Conservation (phyloP, 1,140 invertebrate species). For the Physella acuta region DNA sequence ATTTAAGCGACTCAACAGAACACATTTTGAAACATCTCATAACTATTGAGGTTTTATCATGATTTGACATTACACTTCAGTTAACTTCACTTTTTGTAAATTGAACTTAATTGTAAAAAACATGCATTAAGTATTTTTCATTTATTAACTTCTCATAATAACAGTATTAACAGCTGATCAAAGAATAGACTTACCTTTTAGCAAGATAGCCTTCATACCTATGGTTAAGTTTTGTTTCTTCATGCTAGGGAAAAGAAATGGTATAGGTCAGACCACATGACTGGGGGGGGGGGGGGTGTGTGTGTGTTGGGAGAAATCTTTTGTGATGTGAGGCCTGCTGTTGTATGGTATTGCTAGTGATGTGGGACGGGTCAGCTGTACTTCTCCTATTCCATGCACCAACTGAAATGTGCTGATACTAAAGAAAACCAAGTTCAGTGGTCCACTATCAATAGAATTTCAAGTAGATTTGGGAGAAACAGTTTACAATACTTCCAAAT, state of each 20-base stretch:
- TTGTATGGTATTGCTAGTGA: too few species aligned
- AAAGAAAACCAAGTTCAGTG: not conserved
- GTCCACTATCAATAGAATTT: too few species aligned
- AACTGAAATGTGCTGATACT: not conserved
- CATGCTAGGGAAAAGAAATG: conserved; percentile 19
- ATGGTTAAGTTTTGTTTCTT: conserved; percentile 1
- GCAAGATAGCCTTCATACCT: conserved; percentile 19
- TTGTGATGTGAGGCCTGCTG: not conserved
- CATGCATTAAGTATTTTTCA: not conserved
- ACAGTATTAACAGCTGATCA: not conserved
- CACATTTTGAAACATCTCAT: not conserved
- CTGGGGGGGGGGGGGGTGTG: not conserved
- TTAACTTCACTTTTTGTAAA: not conserved
- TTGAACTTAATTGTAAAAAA: not conserved
- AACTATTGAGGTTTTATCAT: not conserved
- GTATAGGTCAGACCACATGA: not conserved
- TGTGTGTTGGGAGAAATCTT: not conserved
- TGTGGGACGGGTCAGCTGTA: not conserved
- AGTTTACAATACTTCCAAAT: too few species aligned
- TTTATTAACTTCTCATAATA: not conserved
- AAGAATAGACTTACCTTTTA: conserved; percentile 14
- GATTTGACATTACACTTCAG: not conserved
- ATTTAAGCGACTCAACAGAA: not conserved
- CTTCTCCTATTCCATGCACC: not conserved
- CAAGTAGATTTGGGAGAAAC: too few species aligned